These are phyloP conservation scores for Sardinella longiceps DNA, from an alignment of 2,797 vertebrate species.

Conservation along the genomic window DNA sequence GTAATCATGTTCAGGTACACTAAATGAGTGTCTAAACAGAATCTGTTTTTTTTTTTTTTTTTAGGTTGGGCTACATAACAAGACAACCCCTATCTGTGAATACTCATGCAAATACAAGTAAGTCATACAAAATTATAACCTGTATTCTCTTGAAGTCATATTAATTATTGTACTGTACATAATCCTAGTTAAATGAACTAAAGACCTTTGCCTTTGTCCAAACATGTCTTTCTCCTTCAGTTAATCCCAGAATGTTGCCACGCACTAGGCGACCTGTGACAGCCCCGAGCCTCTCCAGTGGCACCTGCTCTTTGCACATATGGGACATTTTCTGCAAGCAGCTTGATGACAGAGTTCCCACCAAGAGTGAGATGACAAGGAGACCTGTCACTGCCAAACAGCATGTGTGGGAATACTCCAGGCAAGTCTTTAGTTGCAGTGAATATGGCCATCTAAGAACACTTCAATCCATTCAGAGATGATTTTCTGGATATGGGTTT, in stretches of 20 bases:
- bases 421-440: neutral
- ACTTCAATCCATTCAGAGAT: too few relatives aligned
- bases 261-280: neutral
- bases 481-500: too few relatives aligned
- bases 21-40: neutral
- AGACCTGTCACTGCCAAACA: conserved; percentile 10
- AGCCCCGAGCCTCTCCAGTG: neutral
- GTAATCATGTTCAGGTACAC: neutral
- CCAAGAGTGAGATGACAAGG: neutral
- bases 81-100: neutral
- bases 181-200: too few relatives aligned
- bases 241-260: neutral
- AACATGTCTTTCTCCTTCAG: neutral
- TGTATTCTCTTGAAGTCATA: neutral
- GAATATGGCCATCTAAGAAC: neutral
- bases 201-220: too few relatives aligned
- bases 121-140: neutral
- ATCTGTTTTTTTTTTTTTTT: neutral
- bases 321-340: conserved; percentile 5
- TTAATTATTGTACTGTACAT: neutral
- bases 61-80: neutral
- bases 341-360: neutral
- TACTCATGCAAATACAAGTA: neutral
- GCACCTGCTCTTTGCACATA: neutral
- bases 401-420: conserved; percentile 24